Conservation (phyloP, 1,140 invertebrate genomes). For the Chymomyza costata region DNA sequence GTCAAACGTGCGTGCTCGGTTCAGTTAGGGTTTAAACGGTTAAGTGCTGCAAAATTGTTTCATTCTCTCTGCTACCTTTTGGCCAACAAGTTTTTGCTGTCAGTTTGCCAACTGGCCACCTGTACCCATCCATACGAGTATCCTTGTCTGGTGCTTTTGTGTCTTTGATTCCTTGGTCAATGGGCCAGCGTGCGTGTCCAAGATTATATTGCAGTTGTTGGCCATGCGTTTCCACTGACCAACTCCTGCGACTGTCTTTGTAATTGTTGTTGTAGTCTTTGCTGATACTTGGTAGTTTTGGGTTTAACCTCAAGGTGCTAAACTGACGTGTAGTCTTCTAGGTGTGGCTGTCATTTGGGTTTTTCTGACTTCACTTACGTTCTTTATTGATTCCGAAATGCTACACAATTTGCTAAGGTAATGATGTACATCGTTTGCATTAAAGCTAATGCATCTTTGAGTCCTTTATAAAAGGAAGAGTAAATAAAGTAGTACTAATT, state of each 20-base stretch:
- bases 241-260: background rate
- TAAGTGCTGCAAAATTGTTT: conserved; percentile 70
- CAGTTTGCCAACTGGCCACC: background rate
- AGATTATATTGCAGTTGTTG: conserved; percentile 63
- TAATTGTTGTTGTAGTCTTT: conserved; percentile 5
- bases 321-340: conserved; percentile 41
- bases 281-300: conserved; percentile 38
- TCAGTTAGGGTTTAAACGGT: conserved; percentile 68
- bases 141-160: conserved; percentile 18
- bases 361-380: too few relatives aligned
- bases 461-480: too few relatives aligned
- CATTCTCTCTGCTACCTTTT: conserved; percentile 56
- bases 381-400: too few relatives aligned
- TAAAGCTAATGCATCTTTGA: too few relatives aligned
- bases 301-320: conserved; percentile 50
- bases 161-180: conserved; percentile 27
- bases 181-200: conserved; percentile 39
- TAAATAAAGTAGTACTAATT: too few relatives aligned
- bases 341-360: conserved; percentile 23
- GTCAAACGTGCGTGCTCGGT: conserved; percentile 65
- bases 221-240: conserved; percentile 36
- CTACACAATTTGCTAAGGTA: too few relatives aligned
- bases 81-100: conserved; percentile 25
- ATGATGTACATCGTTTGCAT: too few relatives aligned
- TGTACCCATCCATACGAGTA: background rate